phyloP scores from a whole-genome alignment of 2,113 vertebrate species.

The Engystomops pustulosus region DNA sequence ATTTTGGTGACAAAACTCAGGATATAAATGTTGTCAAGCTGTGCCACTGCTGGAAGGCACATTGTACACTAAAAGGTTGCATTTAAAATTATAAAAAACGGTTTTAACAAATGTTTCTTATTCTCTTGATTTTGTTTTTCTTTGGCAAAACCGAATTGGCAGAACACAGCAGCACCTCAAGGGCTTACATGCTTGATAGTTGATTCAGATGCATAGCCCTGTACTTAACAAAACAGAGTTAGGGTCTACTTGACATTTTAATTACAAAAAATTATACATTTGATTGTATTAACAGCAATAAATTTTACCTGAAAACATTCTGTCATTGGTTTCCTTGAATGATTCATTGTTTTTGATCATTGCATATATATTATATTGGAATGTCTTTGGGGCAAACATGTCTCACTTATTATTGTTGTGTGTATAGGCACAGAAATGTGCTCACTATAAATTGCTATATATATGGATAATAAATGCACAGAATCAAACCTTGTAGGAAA shows the following conservation, averaged over 20 bases:
- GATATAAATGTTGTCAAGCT: constrained; percentile 71
- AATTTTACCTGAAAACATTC: constrained; percentile 45
- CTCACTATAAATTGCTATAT: background rate
- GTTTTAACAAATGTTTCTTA: constrained; percentile 60
- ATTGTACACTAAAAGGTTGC: constrained; percentile 69
- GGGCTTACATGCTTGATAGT: constrained; percentile 19
- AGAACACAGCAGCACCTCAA: constrained; percentile 26
- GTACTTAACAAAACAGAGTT: constrained; percentile 16
- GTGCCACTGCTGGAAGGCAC: constrained; percentile 68
- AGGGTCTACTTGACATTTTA: constrained; percentile 51
- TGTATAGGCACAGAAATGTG: background rate
- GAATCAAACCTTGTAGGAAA: background rate
- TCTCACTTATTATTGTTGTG: constrained; percentile 20
- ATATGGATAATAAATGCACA: background rate
- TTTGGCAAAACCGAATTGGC: constrained; percentile 30
- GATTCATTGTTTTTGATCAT: constrained; percentile 23
- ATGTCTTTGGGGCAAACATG: constrained; percentile 29
- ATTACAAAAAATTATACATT: constrained; percentile 44
- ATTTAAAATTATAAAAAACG: constrained; percentile 70
- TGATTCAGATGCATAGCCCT: constrained; percentile 50
- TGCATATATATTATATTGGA: constrained; percentile 14
- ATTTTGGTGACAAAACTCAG: constrained; percentile 72
- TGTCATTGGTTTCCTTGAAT: constrained; percentile 34
- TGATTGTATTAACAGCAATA: constrained; percentile 3
- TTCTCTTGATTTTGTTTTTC: constrained; percentile 35